Evolutionary conservation across 2,888 invertebrate species (phyloP).

Genomic region (Monoplex corrugatus): DNA sequence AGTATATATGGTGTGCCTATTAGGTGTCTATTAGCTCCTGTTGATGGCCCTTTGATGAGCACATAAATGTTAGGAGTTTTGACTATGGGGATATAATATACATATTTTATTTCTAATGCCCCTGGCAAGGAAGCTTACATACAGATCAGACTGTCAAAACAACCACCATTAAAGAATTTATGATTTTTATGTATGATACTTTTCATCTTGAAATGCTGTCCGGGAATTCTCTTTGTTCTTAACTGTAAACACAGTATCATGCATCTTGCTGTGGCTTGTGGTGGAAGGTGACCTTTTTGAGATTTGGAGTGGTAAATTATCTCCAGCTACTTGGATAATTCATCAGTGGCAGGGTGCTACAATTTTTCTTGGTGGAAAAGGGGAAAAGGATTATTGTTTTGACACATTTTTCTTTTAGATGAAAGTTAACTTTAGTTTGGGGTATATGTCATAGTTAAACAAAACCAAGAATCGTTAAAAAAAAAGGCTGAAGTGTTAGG

Average conservation of each 20-base stretch:
- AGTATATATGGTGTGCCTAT: neutral
- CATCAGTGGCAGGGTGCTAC: neutral
- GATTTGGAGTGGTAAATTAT: neutral
- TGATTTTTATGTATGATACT: slow-evolving; percentile 28
- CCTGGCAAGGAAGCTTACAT: neutral
- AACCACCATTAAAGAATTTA: slow-evolving; percentile 8
- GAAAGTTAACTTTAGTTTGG: neutral
- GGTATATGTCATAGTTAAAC: neutral
- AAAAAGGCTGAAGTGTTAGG: neutral
- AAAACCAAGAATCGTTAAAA: neutral
- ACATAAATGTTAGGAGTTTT: neutral
- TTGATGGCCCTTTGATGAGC: neutral
- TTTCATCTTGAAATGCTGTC: neutral
- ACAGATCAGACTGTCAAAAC: slow-evolving; percentile 2
- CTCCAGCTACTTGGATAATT: neutral
- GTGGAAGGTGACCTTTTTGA: neutral
- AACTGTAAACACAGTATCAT: too few species aligned
- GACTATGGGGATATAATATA: neutral
- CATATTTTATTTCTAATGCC: neutral
- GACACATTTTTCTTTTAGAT: neutral
- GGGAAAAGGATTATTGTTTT: neutral
- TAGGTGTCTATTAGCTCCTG: neutral
- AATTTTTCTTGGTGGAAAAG: neutral
- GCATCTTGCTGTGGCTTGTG: too few species aligned
- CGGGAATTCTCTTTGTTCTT: too few species aligned